Percentiles rank a stretch among this genome's conserved stretches.
Conservation (phyloP, 1,140 invertebrate genomes). For the Pemphigus obesinymphae region DNA sequence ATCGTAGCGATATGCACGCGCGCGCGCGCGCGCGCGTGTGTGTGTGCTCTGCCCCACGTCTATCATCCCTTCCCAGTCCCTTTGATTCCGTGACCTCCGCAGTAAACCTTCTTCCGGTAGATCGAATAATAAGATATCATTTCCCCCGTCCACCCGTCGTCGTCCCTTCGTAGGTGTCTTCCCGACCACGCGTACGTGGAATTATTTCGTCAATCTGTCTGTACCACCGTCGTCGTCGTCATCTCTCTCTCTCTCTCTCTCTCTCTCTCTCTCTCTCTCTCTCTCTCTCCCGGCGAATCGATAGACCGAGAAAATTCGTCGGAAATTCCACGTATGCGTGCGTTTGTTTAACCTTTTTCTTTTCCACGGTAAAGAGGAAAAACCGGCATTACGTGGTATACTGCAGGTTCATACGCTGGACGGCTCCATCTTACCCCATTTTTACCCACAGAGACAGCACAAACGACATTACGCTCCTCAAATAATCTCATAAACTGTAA, state of each 20-base stretch:
- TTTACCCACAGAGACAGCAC: no score
- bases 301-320: neutral
- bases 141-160: neutral
- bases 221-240: neutral
- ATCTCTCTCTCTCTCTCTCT: neutral
- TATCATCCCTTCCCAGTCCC: neutral
- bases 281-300: neutral
- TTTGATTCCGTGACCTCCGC: conserved; percentile 3
- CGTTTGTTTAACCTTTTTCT: neutral
- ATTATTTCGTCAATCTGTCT: conserved; percentile 11
- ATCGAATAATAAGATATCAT: neutral
- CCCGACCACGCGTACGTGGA: neutral
- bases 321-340: neutral
- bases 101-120: neutral
- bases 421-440: no score
- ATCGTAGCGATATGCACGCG: neutral
- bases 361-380: neutral
- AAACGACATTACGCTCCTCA: no score
- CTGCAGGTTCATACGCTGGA: no score
- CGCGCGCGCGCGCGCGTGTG: neutral
- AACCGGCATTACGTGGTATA: no score
- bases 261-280: neutral
- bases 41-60: neutral
- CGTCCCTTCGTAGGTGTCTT: neutral
- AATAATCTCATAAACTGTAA: no score